Percentiles rank a stretch among this genome's conserved stretches.
Evolutionary conservation across 2,888 invertebrate genomes (phyloP).

Genomic region (Cremastinae sp.): DNA sequence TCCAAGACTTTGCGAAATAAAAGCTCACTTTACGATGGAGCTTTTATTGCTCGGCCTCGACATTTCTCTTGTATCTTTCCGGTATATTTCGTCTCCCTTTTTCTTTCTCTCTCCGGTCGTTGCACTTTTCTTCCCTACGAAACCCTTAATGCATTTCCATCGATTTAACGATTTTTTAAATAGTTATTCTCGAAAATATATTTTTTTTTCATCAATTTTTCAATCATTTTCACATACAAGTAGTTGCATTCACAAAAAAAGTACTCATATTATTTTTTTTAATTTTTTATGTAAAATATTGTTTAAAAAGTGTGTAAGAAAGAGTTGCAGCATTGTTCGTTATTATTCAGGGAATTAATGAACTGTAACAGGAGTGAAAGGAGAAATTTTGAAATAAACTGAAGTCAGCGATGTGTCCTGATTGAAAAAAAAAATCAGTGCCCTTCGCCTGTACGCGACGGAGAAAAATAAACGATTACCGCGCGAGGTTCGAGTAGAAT

Average conservation of each 20-base stretch:
- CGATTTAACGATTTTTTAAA: constrained; percentile 70
- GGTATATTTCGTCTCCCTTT: constrained; percentile 22
- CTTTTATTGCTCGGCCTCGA: constrained; percentile 76
- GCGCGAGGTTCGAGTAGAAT: constrained; percentile 11
- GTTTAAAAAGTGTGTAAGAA: too few relatives aligned
- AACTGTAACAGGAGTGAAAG: background rate
- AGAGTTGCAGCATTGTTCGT: too few relatives aligned
- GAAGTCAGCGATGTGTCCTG: constrained; percentile 2
- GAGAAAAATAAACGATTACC: constrained; percentile 38
- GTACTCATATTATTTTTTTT: too few relatives aligned
- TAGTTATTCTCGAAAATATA: constrained; percentile 12
- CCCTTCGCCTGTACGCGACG: constrained; percentile 2
- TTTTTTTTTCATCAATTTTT: constrained; percentile 43
- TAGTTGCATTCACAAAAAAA: background rate
- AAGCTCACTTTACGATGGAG: constrained; percentile 76
- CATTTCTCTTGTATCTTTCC: constrained; percentile 74
- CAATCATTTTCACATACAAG: constrained; percentile 39
- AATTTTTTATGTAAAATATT: too few relatives aligned
- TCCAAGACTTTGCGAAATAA: constrained; percentile 76
- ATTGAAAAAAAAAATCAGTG: constrained; percentile 34
- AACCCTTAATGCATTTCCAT: constrained; percentile 72
- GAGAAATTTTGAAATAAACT: background rate
- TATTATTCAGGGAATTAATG: constrained; percentile 11
- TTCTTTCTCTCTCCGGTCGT: background rate
- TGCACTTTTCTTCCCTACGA: constrained; percentile 62